A percentile compares a stretch with the other conserved stretches of the same genome.
Evolutionary conservation across 2,888 invertebrate species (phyloP).

Genomic region (Latrodectus hesperus): DNA sequence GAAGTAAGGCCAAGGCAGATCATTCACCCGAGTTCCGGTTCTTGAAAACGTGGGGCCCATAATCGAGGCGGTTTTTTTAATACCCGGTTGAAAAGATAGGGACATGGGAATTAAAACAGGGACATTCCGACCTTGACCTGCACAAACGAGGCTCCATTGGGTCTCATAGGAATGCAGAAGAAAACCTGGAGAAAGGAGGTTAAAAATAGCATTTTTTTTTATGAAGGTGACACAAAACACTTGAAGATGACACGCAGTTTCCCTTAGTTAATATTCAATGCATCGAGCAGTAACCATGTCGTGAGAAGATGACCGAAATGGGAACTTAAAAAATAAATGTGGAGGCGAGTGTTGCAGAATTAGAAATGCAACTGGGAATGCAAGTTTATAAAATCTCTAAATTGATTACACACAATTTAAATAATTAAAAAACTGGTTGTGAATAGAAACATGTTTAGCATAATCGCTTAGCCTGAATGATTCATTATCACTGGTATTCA

Average conservation of each 20-base stretch:
- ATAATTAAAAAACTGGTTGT: too few relatives aligned
- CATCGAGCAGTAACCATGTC: background rate
- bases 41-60: constrained; percentile 16
- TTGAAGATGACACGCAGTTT: background rate
- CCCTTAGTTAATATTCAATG: background rate
- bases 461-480: too few relatives aligned
- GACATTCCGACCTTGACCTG: constrained; percentile 41
- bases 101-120: constrained; percentile 8
- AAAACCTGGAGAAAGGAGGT: constrained; percentile 17
- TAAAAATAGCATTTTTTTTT: constrained; percentile 1
- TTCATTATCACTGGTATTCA: too few relatives aligned
- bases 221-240: background rate
- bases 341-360: too few relatives aligned
- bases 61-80: constrained; percentile 10
- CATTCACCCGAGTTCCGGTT: constrained; percentile 58
- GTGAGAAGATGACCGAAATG: background rate
- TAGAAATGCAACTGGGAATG: too few relatives aligned
- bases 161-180: background rate
- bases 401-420: too few relatives aligned
- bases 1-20: constrained; percentile 50
- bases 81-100: background rate
- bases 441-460: too few relatives aligned
- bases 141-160: background rate
- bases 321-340: too few relatives aligned
- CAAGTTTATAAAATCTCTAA: too few relatives aligned